phyloP scores from a whole-genome alignment of 2,888 invertebrate genomes.

The Flexamia atlantica region DNA sequence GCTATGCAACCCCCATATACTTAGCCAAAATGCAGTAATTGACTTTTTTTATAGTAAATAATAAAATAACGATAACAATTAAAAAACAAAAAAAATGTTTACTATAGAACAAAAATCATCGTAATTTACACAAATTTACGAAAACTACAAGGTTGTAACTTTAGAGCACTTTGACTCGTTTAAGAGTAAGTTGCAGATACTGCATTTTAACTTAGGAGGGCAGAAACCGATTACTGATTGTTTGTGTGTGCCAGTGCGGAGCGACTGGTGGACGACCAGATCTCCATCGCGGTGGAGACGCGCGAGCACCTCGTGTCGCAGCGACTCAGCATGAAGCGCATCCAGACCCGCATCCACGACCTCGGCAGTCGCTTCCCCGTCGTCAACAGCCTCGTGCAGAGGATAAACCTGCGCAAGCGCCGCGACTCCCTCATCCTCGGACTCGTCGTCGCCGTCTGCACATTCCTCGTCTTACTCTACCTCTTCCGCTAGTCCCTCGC shows the following conservation, averaged over 20 bases:
- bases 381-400: slow-evolving; percentile 91
- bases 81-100: too few species aligned
- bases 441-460: slow-evolving; percentile 91
- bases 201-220: too few species aligned
- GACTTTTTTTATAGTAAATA: too few species aligned
- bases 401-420: slow-evolving; percentile 95
- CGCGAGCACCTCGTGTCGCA: slow-evolving; percentile 95
- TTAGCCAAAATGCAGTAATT: too few species aligned
- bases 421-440: slow-evolving; percentile 96
- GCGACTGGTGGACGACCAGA: slow-evolving; percentile 96
- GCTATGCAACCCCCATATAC: too few species aligned
- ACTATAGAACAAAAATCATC: too few species aligned
- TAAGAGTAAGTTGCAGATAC: too few species aligned
- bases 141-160: too few species aligned
- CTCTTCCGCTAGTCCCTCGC: slow-evolving; percentile 78
- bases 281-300: slow-evolving; percentile 97
- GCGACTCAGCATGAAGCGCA: slow-evolving; percentile 91
- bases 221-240: too few species aligned
- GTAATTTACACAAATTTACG: too few species aligned
- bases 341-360: slow-evolving; percentile 95
- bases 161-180: too few species aligned
- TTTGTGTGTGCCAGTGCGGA: slow-evolving; percentile 87
- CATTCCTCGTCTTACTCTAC: slow-evolving; percentile 90
- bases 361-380: slow-evolving; percentile 94
- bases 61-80: too few species aligned